phyloP scores from a whole-genome alignment of 2,888 invertebrate genomes.

The Aradus depressus region DNA sequence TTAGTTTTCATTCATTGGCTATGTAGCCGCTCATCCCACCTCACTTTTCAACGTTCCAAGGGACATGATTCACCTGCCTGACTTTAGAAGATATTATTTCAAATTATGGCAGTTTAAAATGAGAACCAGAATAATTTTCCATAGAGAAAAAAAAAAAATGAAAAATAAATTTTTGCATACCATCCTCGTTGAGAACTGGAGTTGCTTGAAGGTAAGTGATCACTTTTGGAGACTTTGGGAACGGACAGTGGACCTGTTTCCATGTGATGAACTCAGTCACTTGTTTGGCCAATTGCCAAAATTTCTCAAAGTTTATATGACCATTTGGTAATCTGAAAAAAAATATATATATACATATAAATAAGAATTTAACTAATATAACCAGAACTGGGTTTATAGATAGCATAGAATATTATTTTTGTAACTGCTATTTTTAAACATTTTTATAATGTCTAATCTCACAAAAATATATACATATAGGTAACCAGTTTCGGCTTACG shows the following conservation, averaged over 20 bases:
- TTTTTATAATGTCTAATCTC: too few species aligned
- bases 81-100: neutral
- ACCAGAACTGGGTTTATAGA: too few species aligned
- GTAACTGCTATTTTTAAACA: too few species aligned
- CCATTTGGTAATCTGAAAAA: constrained; percentile 60
- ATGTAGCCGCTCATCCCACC: too few species aligned
- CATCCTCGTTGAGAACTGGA: constrained; percentile 74
- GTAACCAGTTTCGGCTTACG: too few species aligned
- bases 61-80: too few species aligned
- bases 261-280: constrained; percentile 77
- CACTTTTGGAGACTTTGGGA: constrained; percentile 63
- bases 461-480: too few species aligned
- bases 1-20: too few species aligned
- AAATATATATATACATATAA: neutral
- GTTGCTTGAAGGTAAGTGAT: constrained; percentile 75
- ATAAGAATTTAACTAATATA: neutral
- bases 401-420: too few species aligned
- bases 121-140: neutral
- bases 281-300: constrained; percentile 84
- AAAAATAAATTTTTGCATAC: constrained; percentile 38
- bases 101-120: neutral
- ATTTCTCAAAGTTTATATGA: constrained; percentile 93
- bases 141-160: neutral
- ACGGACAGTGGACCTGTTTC: constrained; percentile 83
- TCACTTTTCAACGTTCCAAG: too few species aligned